Conservation (phyloP, 1,140 invertebrate species). For the Drosophila pectinifera region DNA sequence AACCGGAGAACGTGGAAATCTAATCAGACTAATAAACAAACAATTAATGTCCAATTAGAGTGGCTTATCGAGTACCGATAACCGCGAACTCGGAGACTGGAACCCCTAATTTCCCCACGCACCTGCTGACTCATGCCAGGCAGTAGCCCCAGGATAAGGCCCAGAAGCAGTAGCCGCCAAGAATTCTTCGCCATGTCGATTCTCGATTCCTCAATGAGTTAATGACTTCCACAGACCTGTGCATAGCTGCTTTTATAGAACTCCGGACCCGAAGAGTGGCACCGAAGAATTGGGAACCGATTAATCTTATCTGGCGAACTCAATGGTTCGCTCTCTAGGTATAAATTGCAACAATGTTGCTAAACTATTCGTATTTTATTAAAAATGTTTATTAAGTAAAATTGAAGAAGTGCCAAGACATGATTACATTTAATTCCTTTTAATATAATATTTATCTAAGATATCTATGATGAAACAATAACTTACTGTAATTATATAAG, state of each 20-base stretch:
- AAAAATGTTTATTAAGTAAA: no score
- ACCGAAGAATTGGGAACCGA: no score
- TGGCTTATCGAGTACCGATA: no score
- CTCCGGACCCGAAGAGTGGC: not conserved
- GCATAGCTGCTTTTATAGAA: constrained; percentile 9
- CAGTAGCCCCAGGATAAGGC: constrained; percentile 5
- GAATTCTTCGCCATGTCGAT: constrained; percentile 10
- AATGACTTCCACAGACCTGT: not conserved
- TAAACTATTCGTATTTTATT: no score
- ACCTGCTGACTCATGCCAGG: constrained; percentile 34
- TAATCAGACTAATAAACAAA: not conserved
- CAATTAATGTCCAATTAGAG: constrained; percentile 4
- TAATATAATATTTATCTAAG: no score
- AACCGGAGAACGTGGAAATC: not conserved
- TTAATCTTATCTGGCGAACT: constrained; percentile 7
- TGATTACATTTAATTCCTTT: no score
- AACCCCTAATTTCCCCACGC: not conserved
- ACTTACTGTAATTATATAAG: no score
- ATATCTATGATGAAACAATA: no score
- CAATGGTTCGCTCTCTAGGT: no score
- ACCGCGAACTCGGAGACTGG: no score
- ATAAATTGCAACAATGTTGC: no score
- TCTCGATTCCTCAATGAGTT: not conserved
- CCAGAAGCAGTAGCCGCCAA: not conserved
- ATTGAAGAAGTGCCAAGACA: no score